A percentile compares a stretch with the other conserved stretches of the same genome.
Conservation (phyloP, 1,140 invertebrate genomes). For the Drosophila arawakana region DNA sequence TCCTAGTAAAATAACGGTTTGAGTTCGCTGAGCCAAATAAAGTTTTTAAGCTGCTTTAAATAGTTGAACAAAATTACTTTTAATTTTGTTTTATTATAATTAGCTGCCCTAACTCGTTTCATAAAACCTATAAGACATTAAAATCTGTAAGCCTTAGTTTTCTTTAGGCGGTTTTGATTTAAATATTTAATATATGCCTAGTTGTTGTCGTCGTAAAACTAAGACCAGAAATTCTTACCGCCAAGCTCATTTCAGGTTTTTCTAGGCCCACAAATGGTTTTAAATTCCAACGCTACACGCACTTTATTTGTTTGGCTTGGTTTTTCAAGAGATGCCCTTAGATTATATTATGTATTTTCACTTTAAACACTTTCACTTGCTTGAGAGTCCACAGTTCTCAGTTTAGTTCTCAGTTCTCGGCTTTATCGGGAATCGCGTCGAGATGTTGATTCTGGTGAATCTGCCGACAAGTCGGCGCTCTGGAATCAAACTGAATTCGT, state of each 20-base stretch:
- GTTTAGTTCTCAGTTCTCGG: conserved; percentile 18
- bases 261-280: not conserved
- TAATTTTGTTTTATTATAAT: too few species aligned
- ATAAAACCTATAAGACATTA: too few species aligned
- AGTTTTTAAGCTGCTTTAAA: too few species aligned
- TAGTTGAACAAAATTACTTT: too few species aligned
- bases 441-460: conserved; percentile 34
- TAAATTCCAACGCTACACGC: not conserved
- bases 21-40: too few species aligned
- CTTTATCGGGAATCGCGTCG: not conserved
- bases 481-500: conserved; percentile 72
- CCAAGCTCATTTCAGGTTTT: conserved; percentile 19
- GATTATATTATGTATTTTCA: not conserved
- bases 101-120: too few species aligned
- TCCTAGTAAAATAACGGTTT: too few species aligned
- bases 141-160: not conserved
- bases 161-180: not conserved
- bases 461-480: conserved; percentile 65
- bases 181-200: not conserved
- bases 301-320: not conserved
- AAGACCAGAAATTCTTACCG: conserved; percentile 9
- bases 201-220: conserved; percentile 1
- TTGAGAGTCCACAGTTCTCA: not conserved
- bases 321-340: too few species aligned
- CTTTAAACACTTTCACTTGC: conserved; percentile 4